Evolutionary conservation across 1,140 invertebrate species (phyloP), one percentile per base, ranked within the genome.

Genomic region (Episyrphus balteatus): DNA sequence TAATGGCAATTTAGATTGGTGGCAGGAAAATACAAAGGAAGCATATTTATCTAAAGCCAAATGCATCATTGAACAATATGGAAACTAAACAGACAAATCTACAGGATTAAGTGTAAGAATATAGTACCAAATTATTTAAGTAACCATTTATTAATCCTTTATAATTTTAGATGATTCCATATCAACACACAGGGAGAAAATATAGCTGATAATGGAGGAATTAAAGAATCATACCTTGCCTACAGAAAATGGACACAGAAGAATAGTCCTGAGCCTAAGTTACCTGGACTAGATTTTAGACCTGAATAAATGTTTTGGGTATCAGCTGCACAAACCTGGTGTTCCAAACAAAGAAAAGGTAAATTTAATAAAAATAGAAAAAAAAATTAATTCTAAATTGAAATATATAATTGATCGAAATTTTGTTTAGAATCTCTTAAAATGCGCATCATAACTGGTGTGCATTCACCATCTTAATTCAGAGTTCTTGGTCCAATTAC

Each of bases 151-250:
- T 32, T 55, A 31, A 18, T 11, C 6, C 12, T 51, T 13, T 17
- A 26, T 54, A 44, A 61, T 68, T 69, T 14, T 56, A 90, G 86
- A 53, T 91, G 21, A 93, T 93, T 55, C 86, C 87, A 34, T n/a
- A 82, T 88, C 26, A 88, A 89, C 51, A 90, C 88, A 1, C 86
- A 92, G 70, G 86, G 82, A n/a, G 90, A 94, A 60, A 93, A 93
- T 61, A 89, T 93, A 40, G 90, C 91, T 0, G 89, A 93, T 62
- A 92, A 92, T 62, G 88, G 87, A 14, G 89, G 89, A 1, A 78
- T 92, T 18, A 90, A 90, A 60, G 81, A 89, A 53, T 86, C 91
- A 0, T 93, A 92, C 62, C 74, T 79, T 21, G 87, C 88, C 0
- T 91, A 91, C 65, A 72, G 77, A 34, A 73, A 76, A 8, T 88